These are phyloP conservation scores for Andrena camellia DNA, from an alignment of 2,888 invertebrate species.

Conservation along the genomic window DNA sequence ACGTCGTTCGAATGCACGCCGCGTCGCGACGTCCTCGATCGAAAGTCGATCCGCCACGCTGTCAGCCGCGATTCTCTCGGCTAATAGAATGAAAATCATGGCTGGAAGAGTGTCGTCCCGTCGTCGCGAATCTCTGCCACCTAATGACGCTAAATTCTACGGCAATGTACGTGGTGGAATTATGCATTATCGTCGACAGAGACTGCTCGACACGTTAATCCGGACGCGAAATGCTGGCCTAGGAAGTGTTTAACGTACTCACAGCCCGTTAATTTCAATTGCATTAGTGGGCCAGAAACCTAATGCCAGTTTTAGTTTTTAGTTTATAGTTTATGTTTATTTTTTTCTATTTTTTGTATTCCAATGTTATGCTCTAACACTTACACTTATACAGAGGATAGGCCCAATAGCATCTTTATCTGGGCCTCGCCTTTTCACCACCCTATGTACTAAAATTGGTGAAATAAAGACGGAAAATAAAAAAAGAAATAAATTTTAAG, in stretches of 20 bases:
- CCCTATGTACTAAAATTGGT: no score
- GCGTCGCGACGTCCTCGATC: constrained; percentile 34
- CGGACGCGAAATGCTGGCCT: constrained; percentile 17
- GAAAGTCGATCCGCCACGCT: constrained; percentile 41
- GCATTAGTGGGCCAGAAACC: no score
- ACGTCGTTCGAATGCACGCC: constrained; percentile 35
- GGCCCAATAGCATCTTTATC: no score
- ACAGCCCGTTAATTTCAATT: no score
- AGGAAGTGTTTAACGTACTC: background rate
- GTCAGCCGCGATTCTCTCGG: constrained; percentile 10
- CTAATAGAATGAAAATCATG: constrained; percentile 47
- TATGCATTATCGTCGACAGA: constrained; percentile 26
- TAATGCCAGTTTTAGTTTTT: no score
- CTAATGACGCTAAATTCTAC: constrained; percentile 24
- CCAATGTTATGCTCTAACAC: no score
- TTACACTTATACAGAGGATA: no score
- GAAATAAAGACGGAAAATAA: no score
- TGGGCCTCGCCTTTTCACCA: no score
- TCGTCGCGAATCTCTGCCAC: constrained; percentile 29
- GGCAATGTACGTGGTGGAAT: background rate
- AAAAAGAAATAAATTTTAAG: no score
- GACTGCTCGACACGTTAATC: constrained; percentile 22
- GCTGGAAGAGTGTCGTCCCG: constrained; percentile 32
- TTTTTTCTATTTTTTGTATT: no score
- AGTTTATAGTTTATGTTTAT: no score